Conservation (phyloP, 2,113 vertebrate species). For the Tachysurus fulvidraco region DNA sequence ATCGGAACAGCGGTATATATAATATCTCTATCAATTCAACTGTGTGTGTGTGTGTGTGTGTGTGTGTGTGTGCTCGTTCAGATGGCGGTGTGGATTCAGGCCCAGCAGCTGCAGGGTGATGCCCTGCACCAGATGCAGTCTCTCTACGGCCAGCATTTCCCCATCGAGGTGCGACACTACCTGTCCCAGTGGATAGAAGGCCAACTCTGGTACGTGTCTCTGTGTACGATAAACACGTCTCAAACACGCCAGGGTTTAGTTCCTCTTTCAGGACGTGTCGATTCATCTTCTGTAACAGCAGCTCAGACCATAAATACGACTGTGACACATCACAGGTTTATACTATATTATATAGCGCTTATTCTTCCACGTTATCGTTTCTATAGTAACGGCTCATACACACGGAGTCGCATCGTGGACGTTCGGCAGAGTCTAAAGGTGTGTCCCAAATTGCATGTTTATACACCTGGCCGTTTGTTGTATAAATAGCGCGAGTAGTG, state of each 20-base stretch:
- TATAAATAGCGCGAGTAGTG: no score
- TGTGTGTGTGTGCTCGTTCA: conserved; percentile 47
- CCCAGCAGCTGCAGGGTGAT: conserved; percentile 96
- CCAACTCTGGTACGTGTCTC: conserved; percentile 83
- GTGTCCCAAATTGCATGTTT: no score
- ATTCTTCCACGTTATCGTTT: background rate
- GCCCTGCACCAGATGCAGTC: conserved; percentile 98
- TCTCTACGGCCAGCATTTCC: conserved; percentile 95
- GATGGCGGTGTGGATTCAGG: conserved; percentile 99
- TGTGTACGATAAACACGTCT: background rate
- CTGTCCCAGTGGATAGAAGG: conserved; percentile 95
- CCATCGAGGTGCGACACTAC: conserved; percentile 97
- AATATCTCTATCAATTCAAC: no score
- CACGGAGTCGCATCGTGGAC: background rate
- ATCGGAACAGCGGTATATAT: background rate
- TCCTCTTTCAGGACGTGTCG: background rate
- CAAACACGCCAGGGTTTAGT: background rate
- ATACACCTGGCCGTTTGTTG: no score
- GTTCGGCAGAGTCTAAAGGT: background rate
- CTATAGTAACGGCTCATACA: background rate
- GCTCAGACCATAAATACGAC: background rate
- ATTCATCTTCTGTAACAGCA: background rate
- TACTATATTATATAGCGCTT: background rate
- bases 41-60: no score
- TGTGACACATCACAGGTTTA: background rate